Conservation (phyloP, 2,888 invertebrate genomes). For the Bugulina stolonifera region DNA sequence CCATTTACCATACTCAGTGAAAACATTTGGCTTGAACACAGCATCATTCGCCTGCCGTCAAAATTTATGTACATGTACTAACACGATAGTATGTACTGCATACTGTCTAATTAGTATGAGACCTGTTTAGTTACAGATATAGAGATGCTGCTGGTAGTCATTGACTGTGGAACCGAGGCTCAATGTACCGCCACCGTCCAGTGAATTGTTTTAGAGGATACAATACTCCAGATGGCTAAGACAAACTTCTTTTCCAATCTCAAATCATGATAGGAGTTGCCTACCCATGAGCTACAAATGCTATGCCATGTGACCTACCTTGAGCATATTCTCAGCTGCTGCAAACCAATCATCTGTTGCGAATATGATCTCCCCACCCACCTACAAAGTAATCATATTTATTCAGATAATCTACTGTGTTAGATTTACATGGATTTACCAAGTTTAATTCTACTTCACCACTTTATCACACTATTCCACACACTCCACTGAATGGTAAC, state of each 20-base stretch:
- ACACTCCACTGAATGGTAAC: no score
- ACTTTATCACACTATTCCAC: no score
- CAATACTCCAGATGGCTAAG: no score
- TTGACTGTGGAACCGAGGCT: no score
- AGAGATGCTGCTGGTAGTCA: no score
- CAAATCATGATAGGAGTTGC: no score
- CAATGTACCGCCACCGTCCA: no score
- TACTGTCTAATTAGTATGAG: neutral
- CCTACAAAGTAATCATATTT: constrained; percentile 33
- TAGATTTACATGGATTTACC: no score
- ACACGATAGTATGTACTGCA: neutral
- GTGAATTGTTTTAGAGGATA: no score
- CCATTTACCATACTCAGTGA: constrained; percentile 42
- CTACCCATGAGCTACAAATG: neutral
- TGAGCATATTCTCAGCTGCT: constrained; percentile 37
- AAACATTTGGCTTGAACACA: constrained; percentile 35
- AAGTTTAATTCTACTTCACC: no score
- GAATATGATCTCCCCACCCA: constrained; percentile 37
- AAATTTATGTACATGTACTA: neutral
- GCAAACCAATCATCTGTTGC: constrained; percentile 43
- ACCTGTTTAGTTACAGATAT: neutral
- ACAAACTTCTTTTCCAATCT: no score
- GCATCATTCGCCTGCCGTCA: constrained; percentile 32
- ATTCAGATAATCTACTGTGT: no score
- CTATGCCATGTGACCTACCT: constrained; percentile 32